Evolutionary conservation across 2,888 invertebrate species (phyloP).

Genomic region (Sarcophaga rosellei): DNA sequence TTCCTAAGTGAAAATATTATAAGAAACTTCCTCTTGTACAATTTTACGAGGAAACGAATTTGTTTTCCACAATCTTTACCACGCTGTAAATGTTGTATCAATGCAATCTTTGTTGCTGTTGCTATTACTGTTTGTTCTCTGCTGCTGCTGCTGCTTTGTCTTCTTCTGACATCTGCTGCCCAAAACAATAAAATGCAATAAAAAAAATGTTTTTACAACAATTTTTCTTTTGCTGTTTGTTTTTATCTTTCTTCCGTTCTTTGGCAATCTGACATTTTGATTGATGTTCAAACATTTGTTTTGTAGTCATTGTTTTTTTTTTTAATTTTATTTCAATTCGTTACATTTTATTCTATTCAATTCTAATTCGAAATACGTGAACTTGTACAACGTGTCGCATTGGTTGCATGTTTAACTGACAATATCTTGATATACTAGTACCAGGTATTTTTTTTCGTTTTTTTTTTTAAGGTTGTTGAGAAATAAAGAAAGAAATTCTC

Average conservation of each 20-base stretch:
- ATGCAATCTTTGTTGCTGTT: background rate
- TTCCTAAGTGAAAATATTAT: too few species aligned
- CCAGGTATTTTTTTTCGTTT: too few species aligned
- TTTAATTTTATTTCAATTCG: too few species aligned
- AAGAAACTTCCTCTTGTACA: too few species aligned
- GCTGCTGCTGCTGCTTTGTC: background rate
- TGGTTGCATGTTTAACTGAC: slow-evolving; percentile 39
- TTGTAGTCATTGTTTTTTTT: too few species aligned
- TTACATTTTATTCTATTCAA: slow-evolving; percentile 48
- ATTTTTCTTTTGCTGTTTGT: background rate
- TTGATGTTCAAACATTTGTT: slow-evolving; percentile 69
- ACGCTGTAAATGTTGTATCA: background rate
- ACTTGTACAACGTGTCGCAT: slow-evolving; percentile 43
- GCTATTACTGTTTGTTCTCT: background rate
- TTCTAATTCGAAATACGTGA: slow-evolving; percentile 44
- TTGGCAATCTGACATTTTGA: slow-evolving; percentile 66
- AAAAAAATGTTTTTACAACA: background rate
- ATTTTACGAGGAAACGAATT: background rate
- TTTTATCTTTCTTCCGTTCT: background rate
- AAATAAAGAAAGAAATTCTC: slow-evolving; percentile 27
- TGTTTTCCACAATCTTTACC: background rate
- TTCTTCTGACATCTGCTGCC: background rate
- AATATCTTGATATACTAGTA: slow-evolving; percentile 47
- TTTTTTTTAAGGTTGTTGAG: slow-evolving; percentile 8
- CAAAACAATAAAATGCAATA: slow-evolving; percentile 28